Base-by-base conservation (phyloP, 2,113 vertebrate species). In the Oriolus oriolus region DNA sequence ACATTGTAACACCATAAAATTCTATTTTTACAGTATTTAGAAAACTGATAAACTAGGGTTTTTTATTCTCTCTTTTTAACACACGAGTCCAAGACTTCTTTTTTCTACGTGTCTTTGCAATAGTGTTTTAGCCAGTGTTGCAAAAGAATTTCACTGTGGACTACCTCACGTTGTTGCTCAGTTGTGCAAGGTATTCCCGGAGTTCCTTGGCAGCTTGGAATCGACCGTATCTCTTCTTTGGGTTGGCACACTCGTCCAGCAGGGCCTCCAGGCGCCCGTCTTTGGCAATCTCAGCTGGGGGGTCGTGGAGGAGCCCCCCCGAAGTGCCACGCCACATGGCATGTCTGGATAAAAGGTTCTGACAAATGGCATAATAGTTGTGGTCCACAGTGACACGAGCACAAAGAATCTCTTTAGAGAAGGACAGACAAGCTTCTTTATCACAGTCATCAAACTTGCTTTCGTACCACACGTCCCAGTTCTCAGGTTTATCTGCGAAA, bases 351-450 rank as follows among this genome's bases (percentile, higher is more conserved):
- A 99, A 98, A 89, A 99, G 99, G 98, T 99, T 99, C 97, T 99
- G 99, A 95, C 99, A 99, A 95, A 99, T 60, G 47, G 99, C 99
- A 23, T 99, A 99, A n/a, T 99, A 99, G 97, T 99, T 99, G 98
- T 99, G 99, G 98, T 99, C 99, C 97, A 99, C 99, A 41, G 99
- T 99, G 95, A 99, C 98, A 44, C 99, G 98, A 83, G 99, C 98
- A 93, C 99, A 99, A 41, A 99, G 99, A 39, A 99, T 98, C 95
- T 99, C 99, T 97, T 99, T 99, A 26, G 99, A 99, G 97, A 99
- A 99, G 30, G 99, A 99, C 70, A 99, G 98, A 93, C 99, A 99
- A 93, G 99, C 99, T 96, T 99, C 99, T 85, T 99, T 98, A 96
- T 99, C 99, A 88, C 99, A 99, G 96, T 99, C 99, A 96, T 99